A percentile compares a stretch with the other conserved stretches of the same genome.
These are phyloP conservation scores for Gymnoscelis rufifasciata DNA, from an alignment of 2,888 invertebrate species.

Conservation along the genomic window DNA sequence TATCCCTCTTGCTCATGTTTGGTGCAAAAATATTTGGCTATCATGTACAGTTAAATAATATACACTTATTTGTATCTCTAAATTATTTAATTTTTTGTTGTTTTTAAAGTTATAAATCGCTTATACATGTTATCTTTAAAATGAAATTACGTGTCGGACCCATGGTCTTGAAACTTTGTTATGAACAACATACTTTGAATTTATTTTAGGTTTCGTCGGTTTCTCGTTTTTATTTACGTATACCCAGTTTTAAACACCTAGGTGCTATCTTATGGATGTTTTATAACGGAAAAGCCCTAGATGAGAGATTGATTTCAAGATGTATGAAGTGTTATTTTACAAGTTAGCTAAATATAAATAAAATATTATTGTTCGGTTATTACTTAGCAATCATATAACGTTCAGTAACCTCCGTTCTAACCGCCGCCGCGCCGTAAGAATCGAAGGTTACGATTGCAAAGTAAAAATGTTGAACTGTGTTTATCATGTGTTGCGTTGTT, in stretches of 20 bases:
- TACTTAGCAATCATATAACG: slow-evolving; percentile 1
- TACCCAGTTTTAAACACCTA: slow-evolving; percentile 27
- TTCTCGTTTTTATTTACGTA: slow-evolving; percentile 32
- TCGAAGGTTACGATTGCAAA: not conserved
- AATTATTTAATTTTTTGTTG: slow-evolving; percentile 49
- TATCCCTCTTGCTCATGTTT: no score
- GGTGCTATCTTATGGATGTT: slow-evolving; percentile 28
- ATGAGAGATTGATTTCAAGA: slow-evolving; percentile 9
- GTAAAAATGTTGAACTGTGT: slow-evolving; percentile 1
- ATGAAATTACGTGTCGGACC: slow-evolving; percentile 51
- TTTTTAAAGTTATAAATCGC: slow-evolving; percentile 49
- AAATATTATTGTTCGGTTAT: not conserved
- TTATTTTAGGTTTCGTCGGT: slow-evolving; percentile 40
- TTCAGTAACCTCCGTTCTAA: no score
- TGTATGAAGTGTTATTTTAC: slow-evolving; percentile 15
- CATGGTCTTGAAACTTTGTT: slow-evolving; percentile 39
- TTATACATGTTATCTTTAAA: slow-evolving; percentile 29
- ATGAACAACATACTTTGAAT: slow-evolving; percentile 39
- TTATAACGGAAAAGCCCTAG: not conserved
- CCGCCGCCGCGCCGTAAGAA: no score
- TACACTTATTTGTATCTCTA: slow-evolving; percentile 42
- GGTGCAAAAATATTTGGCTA: not conserved
- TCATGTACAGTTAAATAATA: slow-evolving; percentile 39
- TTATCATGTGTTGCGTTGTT: slow-evolving; percentile 13
- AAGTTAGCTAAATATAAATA: slow-evolving; percentile 14